phyloP scores from a whole-genome alignment of 2,113 vertebrate genomes.

The Tupaia tana region DNA sequence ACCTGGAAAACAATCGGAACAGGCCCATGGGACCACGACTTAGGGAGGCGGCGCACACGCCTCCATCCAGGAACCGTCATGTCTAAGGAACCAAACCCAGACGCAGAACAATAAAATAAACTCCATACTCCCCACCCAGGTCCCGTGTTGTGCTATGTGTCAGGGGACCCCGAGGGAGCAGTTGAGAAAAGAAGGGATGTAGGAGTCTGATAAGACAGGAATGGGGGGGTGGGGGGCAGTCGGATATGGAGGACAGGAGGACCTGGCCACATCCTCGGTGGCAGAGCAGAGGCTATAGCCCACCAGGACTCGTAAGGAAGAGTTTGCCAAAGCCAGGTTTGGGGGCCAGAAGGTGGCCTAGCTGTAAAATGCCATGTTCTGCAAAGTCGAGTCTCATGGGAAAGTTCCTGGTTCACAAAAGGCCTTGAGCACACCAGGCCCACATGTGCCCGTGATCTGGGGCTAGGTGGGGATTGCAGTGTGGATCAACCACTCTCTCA shows the following conservation, averaged over 20 bases:
- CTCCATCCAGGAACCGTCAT: not conserved
- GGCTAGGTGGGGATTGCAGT: too few relatives aligned
- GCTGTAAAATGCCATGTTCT: too few relatives aligned
- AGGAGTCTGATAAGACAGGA: not conserved
- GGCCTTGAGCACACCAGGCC: too few relatives aligned
- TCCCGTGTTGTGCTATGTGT: not conserved
- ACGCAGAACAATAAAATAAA: constrained; percentile 64
- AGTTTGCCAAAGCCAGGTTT: too few relatives aligned
- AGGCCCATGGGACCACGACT: not conserved
- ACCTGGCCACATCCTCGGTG: too few relatives aligned
- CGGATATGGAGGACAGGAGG: accelerated
- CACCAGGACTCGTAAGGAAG: not conserved
- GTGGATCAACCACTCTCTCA: too few relatives aligned
- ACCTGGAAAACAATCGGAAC: constrained; percentile 78
- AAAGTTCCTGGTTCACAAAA: too few relatives aligned
- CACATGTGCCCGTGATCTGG: too few relatives aligned
- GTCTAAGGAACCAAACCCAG: constrained; percentile 25
- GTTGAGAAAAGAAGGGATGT: accelerated
- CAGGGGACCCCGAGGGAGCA: not conserved
- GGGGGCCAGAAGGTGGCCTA: too few relatives aligned
- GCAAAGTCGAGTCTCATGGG: too few relatives aligned
- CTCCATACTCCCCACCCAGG: constrained; percentile 37
- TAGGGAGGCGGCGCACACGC: not conserved
- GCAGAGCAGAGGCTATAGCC: not conserved
- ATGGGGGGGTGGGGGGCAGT: not conserved